Conservation (phyloP, 2,113 vertebrate genomes). For the Theristicus caerulescens region DNA sequence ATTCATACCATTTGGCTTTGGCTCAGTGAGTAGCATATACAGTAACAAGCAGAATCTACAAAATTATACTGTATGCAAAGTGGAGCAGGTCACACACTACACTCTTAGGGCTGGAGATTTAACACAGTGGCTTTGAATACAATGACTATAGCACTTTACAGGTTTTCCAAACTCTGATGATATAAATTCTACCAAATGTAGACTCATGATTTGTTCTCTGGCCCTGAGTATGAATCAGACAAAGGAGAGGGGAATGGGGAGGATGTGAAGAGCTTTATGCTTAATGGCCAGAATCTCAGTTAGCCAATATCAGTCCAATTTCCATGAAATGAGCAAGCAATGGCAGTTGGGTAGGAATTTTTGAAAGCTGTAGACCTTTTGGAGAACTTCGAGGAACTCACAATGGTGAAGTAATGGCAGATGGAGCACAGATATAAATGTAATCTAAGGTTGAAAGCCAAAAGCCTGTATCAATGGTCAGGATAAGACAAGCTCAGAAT, state of each 20-base stretch:
- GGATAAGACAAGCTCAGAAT: conserved; percentile 50
- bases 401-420: neutral
- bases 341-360: neutral
- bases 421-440: neutral
- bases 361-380: neutral
- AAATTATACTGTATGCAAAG: neutral
- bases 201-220: neutral
- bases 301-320: neutral
- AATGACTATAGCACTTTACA: neutral
- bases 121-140: neutral
- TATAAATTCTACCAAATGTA: neutral
- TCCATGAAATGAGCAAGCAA: neutral
- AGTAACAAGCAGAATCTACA: neutral
- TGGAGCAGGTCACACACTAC: neutral
- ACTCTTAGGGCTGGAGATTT: neutral
- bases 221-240: neutral
- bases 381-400: neutral
- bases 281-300: neutral
- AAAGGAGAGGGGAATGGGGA: neutral
- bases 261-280: neutral
- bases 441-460: neutral
- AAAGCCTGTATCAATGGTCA: neutral
- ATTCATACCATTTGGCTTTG: neutral
- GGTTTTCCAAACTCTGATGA: neutral
- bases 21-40: neutral